These are phyloP conservation scores for Limosa lapponica DNA, from an alignment of 2,797 vertebrate genomes.

Conservation along the genomic window DNA sequence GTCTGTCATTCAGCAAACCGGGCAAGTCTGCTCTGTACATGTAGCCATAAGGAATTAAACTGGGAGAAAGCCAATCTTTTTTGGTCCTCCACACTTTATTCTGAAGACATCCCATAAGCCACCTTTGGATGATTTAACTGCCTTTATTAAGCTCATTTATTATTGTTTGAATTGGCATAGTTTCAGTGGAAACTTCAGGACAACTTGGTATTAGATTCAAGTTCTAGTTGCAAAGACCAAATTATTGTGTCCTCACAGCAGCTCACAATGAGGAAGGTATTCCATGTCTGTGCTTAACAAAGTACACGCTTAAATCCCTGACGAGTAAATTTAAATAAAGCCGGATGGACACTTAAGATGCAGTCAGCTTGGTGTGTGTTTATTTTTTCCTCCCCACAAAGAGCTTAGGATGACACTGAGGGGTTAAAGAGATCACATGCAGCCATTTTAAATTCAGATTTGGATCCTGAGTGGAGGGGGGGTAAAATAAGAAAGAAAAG, in stretches of 20 bases:
- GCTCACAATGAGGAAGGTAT: neutral
- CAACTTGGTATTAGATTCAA: neutral
- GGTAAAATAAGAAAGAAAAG: neutral
- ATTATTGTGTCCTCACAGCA: neutral
- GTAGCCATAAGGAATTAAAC: neutral
- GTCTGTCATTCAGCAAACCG: neutral
- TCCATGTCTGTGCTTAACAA: neutral
- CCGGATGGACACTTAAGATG: neutral
- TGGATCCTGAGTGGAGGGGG: neutral
- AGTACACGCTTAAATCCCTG: neutral
- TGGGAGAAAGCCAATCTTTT: neutral
- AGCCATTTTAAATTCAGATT: neutral
- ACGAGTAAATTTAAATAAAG: neutral
- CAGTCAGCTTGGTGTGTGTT: neutral
- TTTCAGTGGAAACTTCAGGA: neutral
- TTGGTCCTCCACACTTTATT: neutral
- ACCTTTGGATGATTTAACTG: neutral
- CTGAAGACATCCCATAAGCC: neutral
- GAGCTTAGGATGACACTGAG: neutral
- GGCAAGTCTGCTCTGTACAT: neutral
- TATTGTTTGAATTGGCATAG: neutral
- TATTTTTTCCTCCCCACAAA: neutral
- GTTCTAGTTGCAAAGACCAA: neutral
- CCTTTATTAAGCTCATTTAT: neutral
- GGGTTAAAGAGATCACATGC: neutral